Base-by-base conservation (phyloP, 2,888 invertebrate species). In the Mythimna lalbum region DNA sequence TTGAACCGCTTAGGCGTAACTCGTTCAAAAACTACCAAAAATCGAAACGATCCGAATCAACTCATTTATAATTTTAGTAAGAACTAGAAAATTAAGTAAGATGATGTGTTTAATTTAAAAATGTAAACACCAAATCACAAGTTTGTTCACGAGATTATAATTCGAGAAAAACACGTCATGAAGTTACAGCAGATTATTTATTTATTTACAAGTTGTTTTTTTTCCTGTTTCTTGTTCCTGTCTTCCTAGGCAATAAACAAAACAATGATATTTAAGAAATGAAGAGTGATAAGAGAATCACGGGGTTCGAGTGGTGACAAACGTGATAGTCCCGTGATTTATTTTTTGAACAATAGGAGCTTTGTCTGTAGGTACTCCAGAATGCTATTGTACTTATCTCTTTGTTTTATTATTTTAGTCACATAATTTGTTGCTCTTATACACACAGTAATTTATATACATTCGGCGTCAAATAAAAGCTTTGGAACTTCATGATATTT, bases 171-270 rank as follows among this genome's bases (percentile, higher is more conserved):
- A 69, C 17, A 33, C 57, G 27, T 68, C 61, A 69, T 63, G 69
- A 80, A 64, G 39, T 69, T 68, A 61, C 4, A 62, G 67, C 33
- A 39, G 52, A 79, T 79, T 74, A 75, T 61, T 61, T 56, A 61
- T 68, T 68, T 64, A 52, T 56, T 57, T 50, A 73, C 27, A 67
- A 55, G 47, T 66, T 67, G 23, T 57, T 74, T 79, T 43, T n/a
- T 78, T 33, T 56, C 76, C 50, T 61, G 63, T 61, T 63, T 19
- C 33, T 47, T 50, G 19, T 53, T 53, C 17, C 27, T 43, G 19
- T 19, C 5, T 43, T 50, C n/a, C 1, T 12, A 36, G 10, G 63
- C 50, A 59, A 59, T 71, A 52, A 47, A 63, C n/a, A 36, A 57
- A 47, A 63, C n/a, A 47, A 50, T 53, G 5, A 23, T 31, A 14